These are phyloP conservation scores for Osmerus mordax DNA, from an alignment of 2,113 vertebrate species.

Conservation along the genomic window DNA sequence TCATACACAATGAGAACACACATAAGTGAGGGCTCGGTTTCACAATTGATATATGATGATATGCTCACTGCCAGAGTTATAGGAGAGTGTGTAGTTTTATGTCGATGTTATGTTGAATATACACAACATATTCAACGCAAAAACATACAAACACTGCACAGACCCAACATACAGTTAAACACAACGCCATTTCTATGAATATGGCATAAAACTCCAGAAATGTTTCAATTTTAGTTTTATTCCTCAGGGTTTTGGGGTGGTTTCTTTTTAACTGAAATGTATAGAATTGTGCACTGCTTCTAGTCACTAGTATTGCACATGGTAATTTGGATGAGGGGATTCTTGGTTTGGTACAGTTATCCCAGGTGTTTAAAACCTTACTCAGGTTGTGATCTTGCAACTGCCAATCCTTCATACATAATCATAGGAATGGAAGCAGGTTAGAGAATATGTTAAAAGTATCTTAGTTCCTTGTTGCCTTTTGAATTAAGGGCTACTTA, in stretches of 20 bases:
- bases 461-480: conserved; percentile 55
- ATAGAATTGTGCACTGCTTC: not conserved
- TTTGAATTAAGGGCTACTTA: conserved; percentile 49
- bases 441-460: conserved; percentile 20
- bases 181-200: conserved; percentile 11
- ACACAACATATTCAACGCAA: conserved; percentile 2
- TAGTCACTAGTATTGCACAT: conserved; percentile 3
- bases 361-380: not conserved
- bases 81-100: conserved; percentile 34
- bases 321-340: not conserved
- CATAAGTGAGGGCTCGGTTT: not conserved
- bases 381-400: conserved; percentile 24
- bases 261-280: conserved; percentile 20
- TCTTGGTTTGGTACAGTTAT: no score
- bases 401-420: conserved; percentile 51
- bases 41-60: conserved; percentile 24
- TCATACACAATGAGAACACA: not conserved
- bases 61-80: conserved; percentile 22
- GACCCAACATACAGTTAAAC: not conserved
- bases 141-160: conserved; percentile 4
- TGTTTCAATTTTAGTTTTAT: conserved; percentile 25
- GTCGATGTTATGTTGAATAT: conserved; percentile 28
- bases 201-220: conserved; percentile 33
- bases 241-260: conserved; percentile 58
- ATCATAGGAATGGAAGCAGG: conserved; percentile 27